Percentiles rank a stretch among this genome's conserved stretches.
These are phyloP conservation scores for Triops cancriformis DNA, from an alignment of 1,140 invertebrate genomes.

Conservation along the genomic window DNA sequence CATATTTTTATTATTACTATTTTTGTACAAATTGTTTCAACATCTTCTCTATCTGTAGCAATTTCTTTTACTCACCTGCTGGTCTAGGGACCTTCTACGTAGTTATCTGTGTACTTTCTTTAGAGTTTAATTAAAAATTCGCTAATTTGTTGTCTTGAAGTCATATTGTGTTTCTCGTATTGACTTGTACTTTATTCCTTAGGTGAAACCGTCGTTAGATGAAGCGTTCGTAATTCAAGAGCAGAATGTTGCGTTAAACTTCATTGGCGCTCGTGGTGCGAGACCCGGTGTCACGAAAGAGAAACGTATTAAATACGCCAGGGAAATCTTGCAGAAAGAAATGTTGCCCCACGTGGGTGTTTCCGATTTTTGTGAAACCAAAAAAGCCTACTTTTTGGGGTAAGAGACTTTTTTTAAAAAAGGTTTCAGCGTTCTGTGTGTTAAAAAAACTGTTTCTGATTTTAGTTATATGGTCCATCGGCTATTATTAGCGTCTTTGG, in stretches of 20 bases:
- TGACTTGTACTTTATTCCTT: background rate
- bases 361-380: slow-evolving; percentile 98
- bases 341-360: slow-evolving; percentile 98
- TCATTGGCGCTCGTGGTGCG: slow-evolving; percentile 93
- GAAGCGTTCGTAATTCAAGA: slow-evolving; percentile 99
- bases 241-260: slow-evolving; percentile 96
- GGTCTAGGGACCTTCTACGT: background rate
- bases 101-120: too few relatives aligned
- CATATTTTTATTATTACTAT: slow-evolving; percentile 23
- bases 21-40: slow-evolving; percentile 16
- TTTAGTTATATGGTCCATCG: slow-evolving; percentile 93
- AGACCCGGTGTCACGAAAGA: slow-evolving; percentile 96
- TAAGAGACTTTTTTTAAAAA: slow-evolving; percentile 34
- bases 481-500: slow-evolving; percentile 83
- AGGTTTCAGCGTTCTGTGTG: slow-evolving; percentile 25
- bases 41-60: background rate
- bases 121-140: too few relatives aligned
- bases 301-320: slow-evolving; percentile 96
- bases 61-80: background rate
- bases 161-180: too few relatives aligned
- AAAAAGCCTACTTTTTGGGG: slow-evolving; percentile 96
- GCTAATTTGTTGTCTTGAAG: too few relatives aligned
- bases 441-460: slow-evolving; percentile 30
- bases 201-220: slow-evolving; percentile 87
- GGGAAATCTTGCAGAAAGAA: slow-evolving; percentile 98